A percentile compares a stretch with the other conserved stretches of the same genome.
These are phyloP conservation scores for Actenoides hombroni DNA, from an alignment of 2,113 vertebrate genomes.

Conservation along the genomic window DNA sequence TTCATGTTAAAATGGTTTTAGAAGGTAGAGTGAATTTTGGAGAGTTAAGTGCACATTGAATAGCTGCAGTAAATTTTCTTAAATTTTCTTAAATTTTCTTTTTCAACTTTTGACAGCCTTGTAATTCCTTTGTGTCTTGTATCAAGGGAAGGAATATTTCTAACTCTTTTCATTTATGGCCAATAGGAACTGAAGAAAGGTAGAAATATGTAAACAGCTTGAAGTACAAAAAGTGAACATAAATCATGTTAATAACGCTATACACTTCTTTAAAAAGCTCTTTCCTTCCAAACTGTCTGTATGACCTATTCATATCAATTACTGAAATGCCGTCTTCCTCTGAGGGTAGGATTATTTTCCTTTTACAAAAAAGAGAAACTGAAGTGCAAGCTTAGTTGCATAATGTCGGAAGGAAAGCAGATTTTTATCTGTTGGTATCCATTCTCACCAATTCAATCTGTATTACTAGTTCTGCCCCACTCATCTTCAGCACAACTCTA, in stretches of 20 bases:
- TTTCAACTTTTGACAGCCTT: background rate
- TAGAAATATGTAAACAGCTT: background rate
- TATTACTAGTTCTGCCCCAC: background rate
- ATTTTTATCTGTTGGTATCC: background rate
- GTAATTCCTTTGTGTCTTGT: background rate
- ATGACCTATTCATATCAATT: background rate
- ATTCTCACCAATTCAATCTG: background rate
- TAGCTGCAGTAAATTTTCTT: background rate
- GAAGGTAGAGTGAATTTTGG: background rate
- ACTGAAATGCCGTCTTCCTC: background rate
- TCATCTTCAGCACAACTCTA: background rate
- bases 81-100: background rate
- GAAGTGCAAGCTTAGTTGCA: background rate
- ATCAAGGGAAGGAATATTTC: background rate
- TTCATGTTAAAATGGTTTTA: background rate
- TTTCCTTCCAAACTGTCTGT: background rate
- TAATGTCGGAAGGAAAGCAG: background rate
- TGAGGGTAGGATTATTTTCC: background rate
- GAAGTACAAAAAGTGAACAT: background rate
- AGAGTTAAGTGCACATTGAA: background rate
- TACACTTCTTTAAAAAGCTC: background rate
- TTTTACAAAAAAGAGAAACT: background rate
- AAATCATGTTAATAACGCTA: background rate
- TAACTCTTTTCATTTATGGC: background rate
- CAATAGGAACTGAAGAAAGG: background rate